Evolutionary conservation across 2,888 invertebrate genomes (phyloP).

Genomic region (Pasiphila rectangulata): DNA sequence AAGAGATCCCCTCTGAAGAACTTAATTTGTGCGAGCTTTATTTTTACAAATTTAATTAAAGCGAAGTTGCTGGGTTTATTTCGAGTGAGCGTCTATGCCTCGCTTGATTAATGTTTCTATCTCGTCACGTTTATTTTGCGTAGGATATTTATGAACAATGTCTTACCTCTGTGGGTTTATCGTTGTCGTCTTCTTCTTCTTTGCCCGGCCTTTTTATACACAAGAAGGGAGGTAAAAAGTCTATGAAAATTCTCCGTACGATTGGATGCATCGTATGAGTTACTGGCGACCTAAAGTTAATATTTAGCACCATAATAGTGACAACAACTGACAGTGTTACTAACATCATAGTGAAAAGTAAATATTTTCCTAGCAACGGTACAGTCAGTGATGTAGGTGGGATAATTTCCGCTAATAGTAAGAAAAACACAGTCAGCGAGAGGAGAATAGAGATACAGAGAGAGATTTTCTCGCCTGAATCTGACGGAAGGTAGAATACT

Average conservation of each 20-base stretch:
- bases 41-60: slow-evolving; percentile 69
- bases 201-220: slow-evolving; percentile 94
- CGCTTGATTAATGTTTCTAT: slow-evolving; percentile 48
- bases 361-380: slow-evolving; percentile 94
- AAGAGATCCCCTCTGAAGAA: slow-evolving; percentile 53
- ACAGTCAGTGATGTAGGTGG: slow-evolving; percentile 96
- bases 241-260: slow-evolving; percentile 92
- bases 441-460: slow-evolving; percentile 96
- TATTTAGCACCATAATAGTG: slow-evolving; percentile 95
- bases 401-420: slow-evolving; percentile 95
- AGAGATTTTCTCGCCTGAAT: slow-evolving; percentile 98
- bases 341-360: slow-evolving; percentile 96
- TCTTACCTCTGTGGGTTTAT: slow-evolving; percentile 77
- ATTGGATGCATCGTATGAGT: slow-evolving; percentile 96
- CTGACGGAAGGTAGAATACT: slow-evolving; percentile 98
- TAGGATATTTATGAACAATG: slow-evolving; percentile 41
- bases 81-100: slow-evolving; percentile 40
- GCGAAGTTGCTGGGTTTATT: slow-evolving; percentile 42
- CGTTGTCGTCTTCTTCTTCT: slow-evolving; percentile 79
- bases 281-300: slow-evolving; percentile 94
- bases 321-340: slow-evolving; percentile 96
- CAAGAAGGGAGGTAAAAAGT: slow-evolving; percentile 91
- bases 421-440: slow-evolving; percentile 96
- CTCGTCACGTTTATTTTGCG: slow-evolving; percentile 36
- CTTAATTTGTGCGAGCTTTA: slow-evolving; percentile 61